Evolutionary conservation across 2,888 invertebrate species (phyloP).

Genomic region (Danaus chrysippus): DNA sequence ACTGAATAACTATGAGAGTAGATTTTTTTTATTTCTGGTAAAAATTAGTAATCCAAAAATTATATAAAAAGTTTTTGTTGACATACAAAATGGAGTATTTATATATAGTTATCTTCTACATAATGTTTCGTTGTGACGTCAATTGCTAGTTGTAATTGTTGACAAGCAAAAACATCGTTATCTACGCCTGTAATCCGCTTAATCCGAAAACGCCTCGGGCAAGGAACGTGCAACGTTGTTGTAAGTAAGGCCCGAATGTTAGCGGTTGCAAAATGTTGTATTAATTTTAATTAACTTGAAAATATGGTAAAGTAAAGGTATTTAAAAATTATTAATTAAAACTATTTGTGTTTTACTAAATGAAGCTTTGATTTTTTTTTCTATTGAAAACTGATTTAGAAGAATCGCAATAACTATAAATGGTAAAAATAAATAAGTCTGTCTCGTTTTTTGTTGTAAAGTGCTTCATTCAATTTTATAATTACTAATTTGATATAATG

Average conservation of each 20-base stretch:
- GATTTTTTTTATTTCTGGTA: neutral
- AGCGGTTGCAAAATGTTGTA: conserved; percentile 34
- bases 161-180: conserved; percentile 54
- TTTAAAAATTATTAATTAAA: neutral
- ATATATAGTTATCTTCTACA: neutral
- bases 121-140: conserved; percentile 14
- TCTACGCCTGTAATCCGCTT: conserved; percentile 61
- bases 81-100: neutral
- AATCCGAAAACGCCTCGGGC: conserved; percentile 56
- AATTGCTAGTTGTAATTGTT: conserved; percentile 49
- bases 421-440: too few relatives aligned
- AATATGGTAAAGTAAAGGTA: neutral
- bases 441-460: neutral
- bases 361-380: too few relatives aligned
- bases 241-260: conserved; percentile 31
- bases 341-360: too few relatives aligned
- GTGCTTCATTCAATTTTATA: neutral
- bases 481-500: neutral
- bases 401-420: too few relatives aligned
- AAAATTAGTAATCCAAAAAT: neutral
- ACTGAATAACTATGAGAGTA: neutral
- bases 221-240: conserved; percentile 45
- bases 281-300: neutral
- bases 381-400: too few relatives aligned
- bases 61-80: neutral